Evolutionary conservation across 2,113 vertebrate genomes (phyloP).

Genomic region (Melanostigma gelatinosum): DNA sequence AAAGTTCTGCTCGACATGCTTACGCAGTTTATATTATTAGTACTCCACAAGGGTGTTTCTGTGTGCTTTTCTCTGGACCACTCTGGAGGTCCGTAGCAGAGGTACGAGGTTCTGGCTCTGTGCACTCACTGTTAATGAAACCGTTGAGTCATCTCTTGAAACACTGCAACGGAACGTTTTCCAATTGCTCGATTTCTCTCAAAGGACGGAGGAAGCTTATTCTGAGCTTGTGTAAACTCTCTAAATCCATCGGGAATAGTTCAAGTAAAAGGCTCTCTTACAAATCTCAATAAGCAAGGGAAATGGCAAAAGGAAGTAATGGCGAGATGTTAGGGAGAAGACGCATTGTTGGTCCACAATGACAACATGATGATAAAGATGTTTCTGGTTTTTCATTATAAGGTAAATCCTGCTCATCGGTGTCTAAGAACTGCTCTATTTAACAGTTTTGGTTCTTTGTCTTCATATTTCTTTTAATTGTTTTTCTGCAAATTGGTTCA

Average conservation of each 20-base stretch:
- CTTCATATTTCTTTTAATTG: conserved; percentile 20
- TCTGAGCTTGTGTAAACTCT: conserved; percentile 61
- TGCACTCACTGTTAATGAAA: conserved; percentile 57
- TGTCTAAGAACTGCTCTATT: neutral
- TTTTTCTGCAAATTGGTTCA: conserved; percentile 40
- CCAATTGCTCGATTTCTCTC: conserved; percentile 37
- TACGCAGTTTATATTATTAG: conserved; percentile 2
- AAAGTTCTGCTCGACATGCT: neutral
- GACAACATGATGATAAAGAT: conserved; percentile 1
- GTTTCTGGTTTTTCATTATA: conserved; percentile 1
- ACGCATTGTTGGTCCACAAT: neutral
- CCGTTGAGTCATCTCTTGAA: conserved; percentile 51
- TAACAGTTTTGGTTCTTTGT: neutral
- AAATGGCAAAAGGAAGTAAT: conserved; percentile 29
- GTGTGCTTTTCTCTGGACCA: neutral
- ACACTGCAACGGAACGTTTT: conserved; percentile 58
- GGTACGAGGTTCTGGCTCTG: neutral
- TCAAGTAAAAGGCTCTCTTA: conserved; percentile 60
- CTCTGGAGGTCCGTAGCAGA: conserved; percentile 14
- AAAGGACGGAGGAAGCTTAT: conserved; percentile 49
- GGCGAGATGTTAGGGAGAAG: conserved; percentile 10
- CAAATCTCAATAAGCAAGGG: conserved; percentile 48
- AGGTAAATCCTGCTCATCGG: conserved; percentile 2
- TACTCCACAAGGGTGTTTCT: conserved; percentile 4
- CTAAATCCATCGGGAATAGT: conserved; percentile 58